Conservation (phyloP, 2,113 vertebrate genomes). For the Pomatostomus ruficeps region DNA sequence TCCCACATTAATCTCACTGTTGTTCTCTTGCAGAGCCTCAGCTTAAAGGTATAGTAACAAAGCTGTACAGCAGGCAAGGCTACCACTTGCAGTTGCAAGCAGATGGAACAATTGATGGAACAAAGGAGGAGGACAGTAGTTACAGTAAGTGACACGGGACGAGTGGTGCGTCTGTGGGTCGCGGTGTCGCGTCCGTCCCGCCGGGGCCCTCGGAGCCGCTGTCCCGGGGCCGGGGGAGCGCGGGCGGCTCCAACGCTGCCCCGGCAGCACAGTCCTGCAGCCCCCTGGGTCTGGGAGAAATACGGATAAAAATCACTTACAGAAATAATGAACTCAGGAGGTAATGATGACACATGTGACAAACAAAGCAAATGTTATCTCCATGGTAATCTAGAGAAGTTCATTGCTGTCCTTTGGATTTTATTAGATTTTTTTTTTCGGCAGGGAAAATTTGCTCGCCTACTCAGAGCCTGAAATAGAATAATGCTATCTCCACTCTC, state of each 20-base stretch:
- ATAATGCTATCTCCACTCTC: constrained; percentile 30
- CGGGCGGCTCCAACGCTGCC: no score
- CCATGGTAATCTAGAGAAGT: constrained; percentile 72
- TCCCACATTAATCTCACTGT: constrained; percentile 49
- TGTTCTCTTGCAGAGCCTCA: constrained; percentile 88
- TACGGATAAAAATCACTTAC: not conserved
- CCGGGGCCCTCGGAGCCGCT: not conserved
- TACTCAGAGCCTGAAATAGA: constrained; percentile 68
- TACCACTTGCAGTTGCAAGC: constrained; percentile 98
- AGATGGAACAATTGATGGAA: constrained; percentile 98
- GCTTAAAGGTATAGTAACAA: constrained; percentile 99
- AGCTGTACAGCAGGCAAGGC: constrained; percentile 98
- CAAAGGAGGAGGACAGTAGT: constrained; percentile 96
- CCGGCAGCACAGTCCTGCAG: no score
- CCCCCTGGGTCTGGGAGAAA: not conserved
- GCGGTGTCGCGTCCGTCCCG: not conserved
- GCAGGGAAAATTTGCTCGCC: constrained; percentile 70
- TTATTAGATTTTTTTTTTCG: constrained; percentile 59
- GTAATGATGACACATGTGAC: constrained; percentile 62
- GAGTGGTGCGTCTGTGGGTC: constrained; percentile 17
- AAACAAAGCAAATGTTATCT: constrained; percentile 73
- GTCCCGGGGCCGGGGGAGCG: no score
- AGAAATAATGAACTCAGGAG: constrained; percentile 41
- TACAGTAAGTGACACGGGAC: constrained; percentile 85
- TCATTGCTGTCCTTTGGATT: constrained; percentile 69